A percentile compares a stretch with the other conserved stretches of the same genome.
phyloP scores from a whole-genome alignment of 2,888 invertebrate species.

The Tromatobia lineatoria region DNA sequence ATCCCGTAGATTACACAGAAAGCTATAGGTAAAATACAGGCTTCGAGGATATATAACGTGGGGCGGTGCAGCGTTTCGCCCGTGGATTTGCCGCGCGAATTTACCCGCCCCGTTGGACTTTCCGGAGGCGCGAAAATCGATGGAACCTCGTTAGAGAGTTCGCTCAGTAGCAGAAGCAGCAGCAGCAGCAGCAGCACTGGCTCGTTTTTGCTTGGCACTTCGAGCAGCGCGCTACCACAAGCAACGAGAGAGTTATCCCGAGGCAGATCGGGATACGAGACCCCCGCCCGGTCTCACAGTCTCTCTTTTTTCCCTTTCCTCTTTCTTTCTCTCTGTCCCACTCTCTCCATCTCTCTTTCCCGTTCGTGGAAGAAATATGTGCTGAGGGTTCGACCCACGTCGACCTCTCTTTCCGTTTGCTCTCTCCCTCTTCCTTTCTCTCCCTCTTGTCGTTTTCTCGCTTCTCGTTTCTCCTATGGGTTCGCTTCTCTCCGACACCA shows the following conservation, averaged over 20 bases:
- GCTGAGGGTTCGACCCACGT: conserved; percentile 67
- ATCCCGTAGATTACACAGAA: conserved; percentile 52
- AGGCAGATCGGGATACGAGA: conserved; percentile 68
- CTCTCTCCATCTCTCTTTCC: conserved; percentile 52
- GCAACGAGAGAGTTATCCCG: conserved; percentile 60
- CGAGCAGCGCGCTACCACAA: conserved; percentile 40
- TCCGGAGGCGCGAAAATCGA: conserved; percentile 70
- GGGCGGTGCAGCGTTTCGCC: conserved; percentile 46
- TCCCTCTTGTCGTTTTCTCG: conserved; percentile 18
- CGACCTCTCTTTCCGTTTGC: conserved; percentile 59
- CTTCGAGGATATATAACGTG: conserved; percentile 39
- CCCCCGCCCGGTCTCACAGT: conserved; percentile 31
- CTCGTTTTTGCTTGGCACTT: conserved; percentile 38
- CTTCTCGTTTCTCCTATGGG: conserved; percentile 46
- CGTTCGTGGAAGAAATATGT: conserved; percentile 70
- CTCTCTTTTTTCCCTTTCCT: conserved; percentile 34
- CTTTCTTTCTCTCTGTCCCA: conserved; percentile 26
- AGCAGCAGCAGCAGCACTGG: conserved; percentile 47
- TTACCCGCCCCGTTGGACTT: conserved; percentile 66
- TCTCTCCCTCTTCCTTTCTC: conserved; percentile 27
- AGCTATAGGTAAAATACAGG: conserved; percentile 53
- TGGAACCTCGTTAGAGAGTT: conserved; percentile 70
- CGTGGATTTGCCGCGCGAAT: conserved; percentile 64
- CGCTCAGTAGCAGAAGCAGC: conserved; percentile 60
- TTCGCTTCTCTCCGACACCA: conserved; percentile 36